These are phyloP conservation scores for Procambarus virginalis DNA, from an alignment of 1,140 invertebrate species.

Conservation along the genomic window DNA sequence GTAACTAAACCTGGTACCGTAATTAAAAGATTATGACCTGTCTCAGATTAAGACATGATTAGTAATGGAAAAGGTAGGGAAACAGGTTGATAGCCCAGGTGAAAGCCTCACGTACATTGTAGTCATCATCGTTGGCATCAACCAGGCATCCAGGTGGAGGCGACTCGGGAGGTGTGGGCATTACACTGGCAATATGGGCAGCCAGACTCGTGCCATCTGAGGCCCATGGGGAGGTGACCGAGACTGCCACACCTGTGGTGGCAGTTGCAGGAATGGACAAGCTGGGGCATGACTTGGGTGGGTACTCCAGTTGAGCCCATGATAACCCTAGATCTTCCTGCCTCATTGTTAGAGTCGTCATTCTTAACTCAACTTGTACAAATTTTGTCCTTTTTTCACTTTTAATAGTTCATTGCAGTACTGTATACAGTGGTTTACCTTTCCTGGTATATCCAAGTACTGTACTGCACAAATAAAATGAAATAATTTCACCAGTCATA, in stretches of 20 bases:
- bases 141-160: conserved; percentile 30
- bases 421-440: too few relatives aligned
- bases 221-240: conserved; percentile 13
- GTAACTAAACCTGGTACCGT: too few relatives aligned
- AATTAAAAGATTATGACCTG: background rate
- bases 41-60: background rate
- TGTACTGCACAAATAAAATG: too few relatives aligned
- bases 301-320: conserved; percentile 39
- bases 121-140: background rate
- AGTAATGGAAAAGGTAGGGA: background rate
- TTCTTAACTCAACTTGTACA: conserved; percentile 8
- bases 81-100: too few relatives aligned
- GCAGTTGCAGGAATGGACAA: conserved; percentile 23
- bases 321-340: conserved; percentile 29
- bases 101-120: background rate
- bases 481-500: too few relatives aligned
- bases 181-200: conserved; percentile 38
- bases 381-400: conserved; percentile 25
- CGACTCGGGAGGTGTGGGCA: conserved; percentile 54
- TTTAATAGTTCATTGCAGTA: conserved; percentile 10
- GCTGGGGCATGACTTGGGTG: conserved; percentile 17
- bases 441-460: too few relatives aligned
- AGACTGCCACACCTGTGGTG: background rate
- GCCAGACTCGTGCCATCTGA: conserved; percentile 26
- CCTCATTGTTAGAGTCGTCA: conserved; percentile 28